A percentile compares a stretch with the other conserved stretches of the same genome.
These are phyloP conservation scores for Chaetura pelagica DNA, from an alignment of 2,113 vertebrate genomes.

Conservation along the genomic window DNA sequence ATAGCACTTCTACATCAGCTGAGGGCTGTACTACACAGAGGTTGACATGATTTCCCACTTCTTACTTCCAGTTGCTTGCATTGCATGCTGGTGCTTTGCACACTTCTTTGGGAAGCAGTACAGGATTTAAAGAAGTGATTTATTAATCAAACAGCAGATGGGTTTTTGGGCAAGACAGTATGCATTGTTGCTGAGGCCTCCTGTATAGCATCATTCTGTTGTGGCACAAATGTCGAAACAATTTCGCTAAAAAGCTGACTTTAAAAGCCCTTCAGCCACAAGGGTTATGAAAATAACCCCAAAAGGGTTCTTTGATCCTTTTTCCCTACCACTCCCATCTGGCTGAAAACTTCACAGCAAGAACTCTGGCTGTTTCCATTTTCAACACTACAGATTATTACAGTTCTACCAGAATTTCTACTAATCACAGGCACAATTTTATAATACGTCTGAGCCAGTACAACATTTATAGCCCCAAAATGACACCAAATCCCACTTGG, in stretches of 20 bases:
- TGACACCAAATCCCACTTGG: neutral
- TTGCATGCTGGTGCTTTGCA: neutral
- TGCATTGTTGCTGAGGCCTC: neutral
- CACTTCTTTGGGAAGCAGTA: neutral
- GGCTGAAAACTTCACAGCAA: neutral
- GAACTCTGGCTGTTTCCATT: neutral
- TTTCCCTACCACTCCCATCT: neutral
- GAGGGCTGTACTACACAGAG: neutral
- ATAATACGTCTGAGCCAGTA: neutral
- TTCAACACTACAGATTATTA: neutral
- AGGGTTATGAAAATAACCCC: neutral
- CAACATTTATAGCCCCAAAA: neutral
- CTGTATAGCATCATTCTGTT: neutral
- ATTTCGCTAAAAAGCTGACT: neutral
- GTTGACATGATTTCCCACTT: neutral
- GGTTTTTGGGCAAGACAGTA: neutral
- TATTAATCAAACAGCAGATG: neutral
- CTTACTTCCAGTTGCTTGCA: neutral
- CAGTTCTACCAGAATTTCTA: neutral
- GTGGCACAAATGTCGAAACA: neutral
- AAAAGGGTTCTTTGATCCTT: neutral
- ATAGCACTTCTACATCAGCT: neutral
- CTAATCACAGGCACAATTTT: neutral
- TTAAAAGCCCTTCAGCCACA: neutral
- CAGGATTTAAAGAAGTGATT: neutral